Evolutionary conservation across 2,888 invertebrate genomes (phyloP), one percentile per base, ranked within the genome.

Genomic region (Octonoba sinensis): DNA sequence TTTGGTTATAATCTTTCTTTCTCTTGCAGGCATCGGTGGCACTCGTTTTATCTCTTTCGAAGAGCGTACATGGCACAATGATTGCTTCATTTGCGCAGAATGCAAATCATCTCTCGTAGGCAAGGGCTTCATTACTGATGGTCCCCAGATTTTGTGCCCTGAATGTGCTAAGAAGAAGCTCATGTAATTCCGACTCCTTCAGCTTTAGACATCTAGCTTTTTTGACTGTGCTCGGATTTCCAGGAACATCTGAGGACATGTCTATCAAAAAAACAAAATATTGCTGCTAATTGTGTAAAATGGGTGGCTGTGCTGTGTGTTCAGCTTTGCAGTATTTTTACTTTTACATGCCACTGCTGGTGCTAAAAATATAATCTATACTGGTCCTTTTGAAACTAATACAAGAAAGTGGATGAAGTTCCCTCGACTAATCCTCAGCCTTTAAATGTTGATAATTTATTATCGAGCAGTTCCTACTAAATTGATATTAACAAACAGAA

Each of bases 51-150:
- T 99, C 91, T 98, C 98, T 84, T 99, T 99, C 91, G 99, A 99
- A 90, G 99, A 99, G 91, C 94, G 97, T 85, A 99, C 99, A 90
- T 99, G 99, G 99, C 99, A 99, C 92, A 99, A 99, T 91, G 98
- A 99, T 90, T 98, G 97, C 91, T 99, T 99, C 92, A 95, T 95
- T 90, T 99, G 99, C 91, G 97, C 97, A 88, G 93, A 93, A 87
- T 99, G 99, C 92, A 94, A 95, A 90, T 93, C 94, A 85, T 96
- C 97, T 83, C 92, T 99, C 87, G 99, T 99, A 59, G 99, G 99
- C 87, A 95, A 96, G 88, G 99, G 99, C 86, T 99, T 99, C 67
- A 98, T 99, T 91, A 98, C 99, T 88, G 98, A 99, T 89, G 96
- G 92, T 73, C 94, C 95, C 86, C 97, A 99, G 90, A 97, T 99